phyloP scores from a whole-genome alignment of 2,113 vertebrate species.

The Centropus unirufus region DNA sequence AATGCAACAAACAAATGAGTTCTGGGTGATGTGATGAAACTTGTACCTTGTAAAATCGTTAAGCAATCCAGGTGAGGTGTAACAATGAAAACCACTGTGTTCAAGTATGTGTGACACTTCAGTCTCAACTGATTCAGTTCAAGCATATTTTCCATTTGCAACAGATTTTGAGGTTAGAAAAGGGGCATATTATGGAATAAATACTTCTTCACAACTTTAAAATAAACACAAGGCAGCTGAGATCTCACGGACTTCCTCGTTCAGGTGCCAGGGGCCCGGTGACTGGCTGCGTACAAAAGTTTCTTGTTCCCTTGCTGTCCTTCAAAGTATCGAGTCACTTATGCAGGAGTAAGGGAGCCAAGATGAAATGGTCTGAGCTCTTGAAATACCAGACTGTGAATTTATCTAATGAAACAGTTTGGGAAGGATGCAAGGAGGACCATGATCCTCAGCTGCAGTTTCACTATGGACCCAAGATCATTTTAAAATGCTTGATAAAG shows the following conservation, averaged over 20 bases:
- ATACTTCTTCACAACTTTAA: background rate
- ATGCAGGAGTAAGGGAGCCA: background rate
- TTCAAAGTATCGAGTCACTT: background rate
- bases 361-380: background rate
- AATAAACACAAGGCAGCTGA: background rate
- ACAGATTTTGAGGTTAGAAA: background rate
- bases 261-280: background rate
- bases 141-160: background rate
- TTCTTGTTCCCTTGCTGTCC: background rate
- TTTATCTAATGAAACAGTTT: background rate
- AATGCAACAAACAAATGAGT: background rate
- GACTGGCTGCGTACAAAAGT: background rate
- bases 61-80: background rate
- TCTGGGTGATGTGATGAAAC: background rate
- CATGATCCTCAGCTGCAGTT: background rate
- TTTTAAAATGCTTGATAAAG: background rate
- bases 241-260: background rate
- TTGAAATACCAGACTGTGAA: background rate
- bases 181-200: background rate
- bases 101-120: background rate
- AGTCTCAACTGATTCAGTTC: background rate
- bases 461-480: background rate
- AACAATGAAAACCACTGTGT: background rate
- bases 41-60: background rate
- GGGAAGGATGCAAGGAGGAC: background rate